Conservation (phyloP, 2,113 vertebrate genomes). For the Chroicocephalus ridibundus region DNA sequence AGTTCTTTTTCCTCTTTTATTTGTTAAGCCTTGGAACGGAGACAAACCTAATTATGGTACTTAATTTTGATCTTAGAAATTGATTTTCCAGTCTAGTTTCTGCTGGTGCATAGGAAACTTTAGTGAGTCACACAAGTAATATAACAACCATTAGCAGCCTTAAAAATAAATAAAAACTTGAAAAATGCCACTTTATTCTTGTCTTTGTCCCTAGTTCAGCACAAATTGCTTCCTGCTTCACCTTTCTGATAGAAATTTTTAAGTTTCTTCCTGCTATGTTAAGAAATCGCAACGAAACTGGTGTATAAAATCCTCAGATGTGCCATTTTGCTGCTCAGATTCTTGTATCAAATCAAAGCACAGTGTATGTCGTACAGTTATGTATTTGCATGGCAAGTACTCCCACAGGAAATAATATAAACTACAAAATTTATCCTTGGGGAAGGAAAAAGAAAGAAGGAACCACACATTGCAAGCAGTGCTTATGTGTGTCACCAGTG, state of each 20-base stretch:
- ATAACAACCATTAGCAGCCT: not conserved
- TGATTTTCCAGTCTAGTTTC: slow-evolving; percentile 67
- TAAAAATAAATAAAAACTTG: not conserved
- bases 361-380: not conserved
- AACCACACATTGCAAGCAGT: not conserved
- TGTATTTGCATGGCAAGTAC: slow-evolving; percentile 43
- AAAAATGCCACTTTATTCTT: not conserved
- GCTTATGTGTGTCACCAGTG: not conserved
- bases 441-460: not conserved
- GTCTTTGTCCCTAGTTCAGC: not conserved
- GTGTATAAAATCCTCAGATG: not conserved
- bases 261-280: not conserved
- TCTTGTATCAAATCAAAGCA: slow-evolving; percentile 24
- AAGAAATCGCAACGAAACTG: slow-evolving; percentile 8
- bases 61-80: slow-evolving; percentile 75
- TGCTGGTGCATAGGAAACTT: slow-evolving; percentile 55
- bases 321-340: not conserved
- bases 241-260: not conserved
- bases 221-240: not conserved
- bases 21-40: slow-evolving; percentile 30
- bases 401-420: slow-evolving; percentile 38
- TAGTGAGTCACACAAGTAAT: slow-evolving; percentile 27
- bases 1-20: slow-evolving; percentile 43
- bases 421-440: slow-evolving; percentile 3
- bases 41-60: slow-evolving; percentile 50